These are phyloP conservation scores for Melolontha melolontha DNA, from an alignment of 2,888 invertebrate species.

Conservation along the genomic window DNA sequence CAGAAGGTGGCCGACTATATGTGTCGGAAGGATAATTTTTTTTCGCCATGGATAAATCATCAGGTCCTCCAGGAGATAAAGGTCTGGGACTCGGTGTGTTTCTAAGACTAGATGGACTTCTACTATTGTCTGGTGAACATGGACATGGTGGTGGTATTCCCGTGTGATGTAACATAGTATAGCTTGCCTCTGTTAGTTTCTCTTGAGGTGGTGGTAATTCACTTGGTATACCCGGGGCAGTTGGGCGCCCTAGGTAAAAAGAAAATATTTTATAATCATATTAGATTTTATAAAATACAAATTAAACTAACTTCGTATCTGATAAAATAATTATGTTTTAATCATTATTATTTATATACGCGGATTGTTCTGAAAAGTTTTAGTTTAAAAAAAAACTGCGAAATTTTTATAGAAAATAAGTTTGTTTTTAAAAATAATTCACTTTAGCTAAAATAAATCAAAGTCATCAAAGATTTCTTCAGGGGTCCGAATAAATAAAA, in stretches of 20 bases:
- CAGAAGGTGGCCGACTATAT: constrained; percentile 42
- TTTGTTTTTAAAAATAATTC: too few species aligned
- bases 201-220: constrained; percentile 47
- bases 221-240: constrained; percentile 43
- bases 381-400: too few species aligned
- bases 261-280: not conserved
- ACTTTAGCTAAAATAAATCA: too few species aligned
- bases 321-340: too few species aligned
- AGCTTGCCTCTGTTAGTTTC: constrained; percentile 51
- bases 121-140: constrained; percentile 59
- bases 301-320: too few species aligned
- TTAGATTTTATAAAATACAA: too few species aligned
- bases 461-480: too few species aligned
- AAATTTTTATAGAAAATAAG: too few species aligned
- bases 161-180: constrained; percentile 54
- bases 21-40: constrained; percentile 44
- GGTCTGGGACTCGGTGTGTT: constrained; percentile 57
- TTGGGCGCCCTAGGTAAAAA: constrained; percentile 36
- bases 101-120: constrained; percentile 57
- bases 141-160: constrained; percentile 57
- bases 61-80: constrained; percentile 61
- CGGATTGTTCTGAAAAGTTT: too few species aligned
- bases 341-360: too few species aligned
- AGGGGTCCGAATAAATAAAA: too few species aligned
- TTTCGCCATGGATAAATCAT: constrained; percentile 60